Conservation (phyloP, 2,113 vertebrate genomes). For the Xyrauchen texanus region DNA sequence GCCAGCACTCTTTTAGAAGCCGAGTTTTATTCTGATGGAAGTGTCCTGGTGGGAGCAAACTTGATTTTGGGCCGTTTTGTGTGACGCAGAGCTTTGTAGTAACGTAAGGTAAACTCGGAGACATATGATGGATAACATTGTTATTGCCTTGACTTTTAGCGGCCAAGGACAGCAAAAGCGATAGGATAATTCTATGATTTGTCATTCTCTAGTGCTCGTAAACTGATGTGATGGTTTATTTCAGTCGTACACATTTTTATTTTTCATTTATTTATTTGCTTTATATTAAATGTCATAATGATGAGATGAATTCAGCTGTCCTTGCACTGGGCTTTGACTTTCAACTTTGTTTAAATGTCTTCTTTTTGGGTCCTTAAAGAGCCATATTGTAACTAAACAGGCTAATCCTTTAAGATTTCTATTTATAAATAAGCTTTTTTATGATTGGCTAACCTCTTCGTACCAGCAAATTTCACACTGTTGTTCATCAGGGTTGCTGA, state of each 20-base stretch:
- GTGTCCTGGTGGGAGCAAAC: background rate
- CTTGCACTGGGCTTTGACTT: too few relatives aligned
- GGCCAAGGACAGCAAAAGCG: constrained; percentile 15
- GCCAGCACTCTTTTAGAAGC: background rate
- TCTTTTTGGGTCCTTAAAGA: too few relatives aligned
- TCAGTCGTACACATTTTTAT: background rate
- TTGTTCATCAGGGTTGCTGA: background rate
- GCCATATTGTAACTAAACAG: too few relatives aligned
- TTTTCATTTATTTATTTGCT: constrained; percentile 15
- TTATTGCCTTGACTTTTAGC: constrained; percentile 26
- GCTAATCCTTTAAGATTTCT: too few relatives aligned
- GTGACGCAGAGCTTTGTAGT: too few relatives aligned
- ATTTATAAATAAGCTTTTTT: background rate
- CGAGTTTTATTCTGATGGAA: background rate
- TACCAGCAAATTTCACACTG: background rate
- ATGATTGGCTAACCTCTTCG: background rate
- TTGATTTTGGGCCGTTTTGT: background rate
- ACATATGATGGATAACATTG: constrained; percentile 23
- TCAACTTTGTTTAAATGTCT: background rate
- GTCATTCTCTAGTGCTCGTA: background rate
- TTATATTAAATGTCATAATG: background rate
- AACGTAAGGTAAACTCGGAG: background rate
- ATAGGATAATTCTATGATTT: background rate
- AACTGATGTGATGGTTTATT: background rate
- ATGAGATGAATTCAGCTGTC: background rate